Conservation (phyloP, 2,888 invertebrate species). For the Machimus atricapillus region DNA sequence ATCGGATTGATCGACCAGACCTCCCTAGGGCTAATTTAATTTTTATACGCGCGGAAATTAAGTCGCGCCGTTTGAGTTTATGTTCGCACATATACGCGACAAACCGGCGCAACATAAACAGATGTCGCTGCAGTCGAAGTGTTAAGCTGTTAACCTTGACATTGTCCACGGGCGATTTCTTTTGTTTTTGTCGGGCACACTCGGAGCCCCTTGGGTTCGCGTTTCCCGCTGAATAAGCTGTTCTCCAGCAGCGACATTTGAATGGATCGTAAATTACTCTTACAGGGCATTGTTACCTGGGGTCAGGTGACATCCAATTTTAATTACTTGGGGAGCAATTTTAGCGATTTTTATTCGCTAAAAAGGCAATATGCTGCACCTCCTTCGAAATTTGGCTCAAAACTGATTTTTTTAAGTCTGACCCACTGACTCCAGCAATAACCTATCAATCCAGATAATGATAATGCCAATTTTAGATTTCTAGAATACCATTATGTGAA, state of each 20-base stretch:
- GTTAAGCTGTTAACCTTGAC: constrained; percentile 35
- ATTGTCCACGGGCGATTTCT: constrained; percentile 18
- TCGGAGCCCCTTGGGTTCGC: not conserved
- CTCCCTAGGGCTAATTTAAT: constrained; percentile 54
- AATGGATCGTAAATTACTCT: constrained; percentile 20
- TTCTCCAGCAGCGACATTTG: not conserved
- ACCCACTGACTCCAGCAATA: no score
- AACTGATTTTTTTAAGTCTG: no score
- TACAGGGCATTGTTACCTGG: constrained; percentile 1
- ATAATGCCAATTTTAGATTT: no score
- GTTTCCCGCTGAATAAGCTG: not conserved
- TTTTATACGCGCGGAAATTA: constrained; percentile 46
- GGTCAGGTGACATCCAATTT: not conserved
- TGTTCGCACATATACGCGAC: constrained; percentile 29
- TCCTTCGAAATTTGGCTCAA: no score
- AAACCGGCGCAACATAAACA: constrained; percentile 26
- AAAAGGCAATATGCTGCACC: no score
- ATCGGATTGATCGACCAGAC: constrained; percentile 51
- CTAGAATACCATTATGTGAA: no score
- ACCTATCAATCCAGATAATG: no score
- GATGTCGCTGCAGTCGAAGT: constrained; percentile 20
- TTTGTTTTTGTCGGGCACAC: not conserved
- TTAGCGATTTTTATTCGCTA: not conserved
- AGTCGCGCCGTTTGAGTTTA: constrained; percentile 35
- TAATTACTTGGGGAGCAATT: not conserved